Evolutionary conservation across 2,888 invertebrate species (phyloP), one percentile per base, ranked within the genome.

Genomic region (Xanthostigma xanthostigma): DNA sequence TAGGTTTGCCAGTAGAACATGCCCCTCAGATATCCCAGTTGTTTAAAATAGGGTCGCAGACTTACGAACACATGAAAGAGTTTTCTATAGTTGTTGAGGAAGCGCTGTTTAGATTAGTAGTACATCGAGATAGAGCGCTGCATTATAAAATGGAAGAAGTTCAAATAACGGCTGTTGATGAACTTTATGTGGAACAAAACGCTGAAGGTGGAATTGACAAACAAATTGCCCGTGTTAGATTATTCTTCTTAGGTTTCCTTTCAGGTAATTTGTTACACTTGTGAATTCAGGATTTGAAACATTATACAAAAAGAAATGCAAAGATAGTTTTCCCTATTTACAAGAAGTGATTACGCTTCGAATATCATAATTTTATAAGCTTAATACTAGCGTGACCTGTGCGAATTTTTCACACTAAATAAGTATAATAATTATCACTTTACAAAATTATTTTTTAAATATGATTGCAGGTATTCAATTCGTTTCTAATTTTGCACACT

Each of bases 91-190:
- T 84, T 58, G 78, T 98, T 50, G 97, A 98, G 67, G 96, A 98
- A 69, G 81, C 92, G 9, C 73, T 98, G 54, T 95, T 94, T 67
- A 78, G 79, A 46, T 71, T 95, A 57, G 69, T 81, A 8, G 90
- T 90, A 35, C 85, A 91, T 62, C 75, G 93, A 46, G 93, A 93
- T 64, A 78, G 91, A 49, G 90, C 92, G 0, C 74, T 93, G 48
- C 84, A 81, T 53, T 95, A 95, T 68, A 95, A 94, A 69, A 90
- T 92, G 78, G 94, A 96, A 63, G 95, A 95, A 70, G 90, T 95
- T 8, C 94, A 94, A 65, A 79, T 93, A 51, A 89, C 89, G 8
- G 86, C 87, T 0, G 91, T 92, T n/a, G 93, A 93, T 64, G 93
- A 93, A 69, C 72, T 92, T 41, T 85, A 84, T 64, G 90, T 91